Evolutionary conservation across 2,888 invertebrate genomes (phyloP).

Genomic region (Chironomus riparius): DNA sequence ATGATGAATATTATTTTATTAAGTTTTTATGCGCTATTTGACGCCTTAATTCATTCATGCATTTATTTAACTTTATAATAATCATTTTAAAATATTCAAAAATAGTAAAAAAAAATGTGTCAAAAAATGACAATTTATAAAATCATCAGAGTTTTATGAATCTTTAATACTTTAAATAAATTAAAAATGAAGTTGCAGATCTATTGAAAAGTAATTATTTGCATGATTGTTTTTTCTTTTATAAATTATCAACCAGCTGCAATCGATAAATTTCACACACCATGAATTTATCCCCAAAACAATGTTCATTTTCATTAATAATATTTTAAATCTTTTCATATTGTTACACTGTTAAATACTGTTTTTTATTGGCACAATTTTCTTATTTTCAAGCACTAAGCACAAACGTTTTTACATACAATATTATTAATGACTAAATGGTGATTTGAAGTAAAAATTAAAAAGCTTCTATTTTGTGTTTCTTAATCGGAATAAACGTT

Average conservation of each 20-base stretch:
- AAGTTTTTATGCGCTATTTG: too few species aligned
- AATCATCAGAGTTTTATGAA: too few species aligned
- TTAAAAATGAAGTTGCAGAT: too few species aligned
- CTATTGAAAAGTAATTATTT: slow-evolving; percentile 7
- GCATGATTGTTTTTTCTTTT: slow-evolving; percentile 28
- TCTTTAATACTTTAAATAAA: too few species aligned
- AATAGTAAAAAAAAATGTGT: not conserved
- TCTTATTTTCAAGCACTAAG: not conserved
- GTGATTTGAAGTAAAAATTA: not conserved
- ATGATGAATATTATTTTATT: too few species aligned
- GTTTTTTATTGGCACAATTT: not conserved
- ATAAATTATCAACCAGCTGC: slow-evolving; percentile 27
- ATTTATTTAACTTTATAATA: too few species aligned
- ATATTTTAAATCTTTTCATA: too few species aligned
- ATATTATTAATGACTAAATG: not conserved
- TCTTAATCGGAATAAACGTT: too few species aligned
- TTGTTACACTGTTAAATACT: not conserved
- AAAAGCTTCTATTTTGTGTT: not conserved
- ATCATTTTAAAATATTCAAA: not conserved
- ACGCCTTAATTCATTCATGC: too few species aligned
- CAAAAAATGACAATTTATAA: too few species aligned
- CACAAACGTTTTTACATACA: too few species aligned
- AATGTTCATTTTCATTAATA: too few species aligned
- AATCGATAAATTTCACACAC: slow-evolving; percentile 4
- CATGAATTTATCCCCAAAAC: not conserved